Conservation (phyloP, 2,797 vertebrate genomes). For the Danio kyathit region DNA sequence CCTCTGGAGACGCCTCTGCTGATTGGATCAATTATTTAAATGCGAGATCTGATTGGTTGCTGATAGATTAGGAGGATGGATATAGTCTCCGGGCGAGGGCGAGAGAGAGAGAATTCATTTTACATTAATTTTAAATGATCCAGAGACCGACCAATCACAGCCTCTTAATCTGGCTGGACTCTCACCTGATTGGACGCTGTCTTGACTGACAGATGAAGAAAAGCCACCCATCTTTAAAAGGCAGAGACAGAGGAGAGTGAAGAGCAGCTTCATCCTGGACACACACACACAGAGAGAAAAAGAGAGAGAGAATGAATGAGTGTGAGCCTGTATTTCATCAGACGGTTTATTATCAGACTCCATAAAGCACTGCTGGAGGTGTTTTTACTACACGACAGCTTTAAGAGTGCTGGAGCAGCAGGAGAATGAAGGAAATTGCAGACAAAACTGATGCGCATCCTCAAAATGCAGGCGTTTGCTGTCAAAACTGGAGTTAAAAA, state of each 20-base stretch:
- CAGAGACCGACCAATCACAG: constrained; percentile 16
- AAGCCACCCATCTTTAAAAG: constrained; percentile 18
- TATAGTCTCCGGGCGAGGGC: constrained; percentile 4
- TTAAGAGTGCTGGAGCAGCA: constrained; percentile 10
- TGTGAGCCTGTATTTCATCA: constrained; percentile 26
- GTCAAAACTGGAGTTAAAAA: background rate
- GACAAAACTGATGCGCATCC: background rate
- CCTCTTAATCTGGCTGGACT: background rate
- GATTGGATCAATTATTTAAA: constrained; percentile 48
- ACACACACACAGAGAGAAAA: background rate
- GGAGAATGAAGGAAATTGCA: background rate
- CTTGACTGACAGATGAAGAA: constrained; percentile 16
- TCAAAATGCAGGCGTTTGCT: background rate
- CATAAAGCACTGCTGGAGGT: constrained; percentile 43
- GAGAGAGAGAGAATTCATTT: background rate
- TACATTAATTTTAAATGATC: background rate
- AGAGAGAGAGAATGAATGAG: background rate
- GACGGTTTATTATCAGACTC: constrained; percentile 34
- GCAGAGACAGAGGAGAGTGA: constrained; percentile 33
- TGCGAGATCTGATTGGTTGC: constrained; percentile 29
- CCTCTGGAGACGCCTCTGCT: constrained; percentile 25
- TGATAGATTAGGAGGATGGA: constrained; percentile 38
- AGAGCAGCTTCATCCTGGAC: constrained; percentile 42
- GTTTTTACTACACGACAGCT: constrained; percentile 43
- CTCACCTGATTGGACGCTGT: constrained; percentile 57